Evolutionary conservation across 1,140 invertebrate species (phyloP), one percentile per base, ranked within the genome.

Genomic region (Drosophila pectinifera): DNA sequence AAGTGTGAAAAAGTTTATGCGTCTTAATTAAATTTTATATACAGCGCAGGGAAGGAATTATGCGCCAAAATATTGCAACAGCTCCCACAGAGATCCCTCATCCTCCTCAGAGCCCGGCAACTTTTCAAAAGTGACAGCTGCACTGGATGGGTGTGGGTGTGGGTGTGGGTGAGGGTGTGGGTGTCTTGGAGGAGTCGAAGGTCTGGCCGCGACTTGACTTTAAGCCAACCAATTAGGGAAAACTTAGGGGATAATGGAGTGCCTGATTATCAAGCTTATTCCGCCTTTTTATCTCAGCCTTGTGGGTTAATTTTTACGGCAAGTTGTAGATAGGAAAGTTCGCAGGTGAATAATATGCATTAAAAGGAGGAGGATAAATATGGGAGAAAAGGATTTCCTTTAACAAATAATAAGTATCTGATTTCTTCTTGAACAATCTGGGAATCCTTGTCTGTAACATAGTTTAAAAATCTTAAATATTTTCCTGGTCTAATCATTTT

Each of bases 21-120:
- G 84, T 88, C 84, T 88, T 88, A 88, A 88, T 88, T 88, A 88
- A 88, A 86, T 86, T 86, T 86, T 86, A 86, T 86, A 75, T 63
- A 81, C 73, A 80, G 73, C 73, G 26, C 64, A 57, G 51, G 67
- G 42, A 51, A 69, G 64, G 78, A 84, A 75, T 74, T 74, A 75
- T 74, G 70, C 73, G 38, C 70, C 58, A 74, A 75, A 75, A 73
- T 73, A 73, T 49, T 73, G 67, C 70, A 62, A 73, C 68, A 54
- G 68, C 56, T 39, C 57, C 63, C 78, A 69, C 57, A 63, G 77
- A 74, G 59, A 63, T 74, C 49, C 43, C n/a, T 59, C 70, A 51
- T 53, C 62, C 43, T 28, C 26, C 31, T n/a, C n/a, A n/a, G 64
- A 51, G 65, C 26, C 67, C 48, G 58, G 64, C 55, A 86, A 86